Conservation (phyloP, 2,888 invertebrate species). For the Pyrrhia umbra region DNA sequence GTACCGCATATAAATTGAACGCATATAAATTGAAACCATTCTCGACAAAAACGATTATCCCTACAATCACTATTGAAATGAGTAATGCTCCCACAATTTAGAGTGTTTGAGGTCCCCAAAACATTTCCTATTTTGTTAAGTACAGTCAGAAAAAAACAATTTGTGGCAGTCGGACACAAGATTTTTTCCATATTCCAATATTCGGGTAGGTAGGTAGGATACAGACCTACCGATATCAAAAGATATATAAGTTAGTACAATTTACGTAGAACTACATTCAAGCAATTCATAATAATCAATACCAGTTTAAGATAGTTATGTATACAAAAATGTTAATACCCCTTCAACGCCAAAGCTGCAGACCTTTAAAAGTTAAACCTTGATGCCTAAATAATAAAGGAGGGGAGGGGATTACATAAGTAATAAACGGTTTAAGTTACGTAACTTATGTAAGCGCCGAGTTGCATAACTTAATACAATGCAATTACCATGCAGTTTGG, state of each 20-base stretch:
- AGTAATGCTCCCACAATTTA: too few relatives aligned
- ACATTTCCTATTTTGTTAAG: too few relatives aligned
- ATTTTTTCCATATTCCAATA: too few relatives aligned
- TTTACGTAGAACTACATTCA: not conserved
- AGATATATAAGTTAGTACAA: not conserved
- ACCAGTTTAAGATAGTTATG: not conserved
- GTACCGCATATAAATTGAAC: too few relatives aligned
- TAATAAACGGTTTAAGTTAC: constrained; percentile 24
- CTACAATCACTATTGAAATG: too few relatives aligned
- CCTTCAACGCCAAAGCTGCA: not conserved
- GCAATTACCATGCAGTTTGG: constrained; percentile 27
- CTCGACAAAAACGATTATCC: too few relatives aligned
- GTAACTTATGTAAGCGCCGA: constrained; percentile 38
- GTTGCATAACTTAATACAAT: constrained; percentile 34
- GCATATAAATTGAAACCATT: too few relatives aligned
- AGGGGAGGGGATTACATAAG: constrained; percentile 46
- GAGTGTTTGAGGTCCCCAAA: too few relatives aligned
- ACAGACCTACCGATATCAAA: too few relatives aligned
- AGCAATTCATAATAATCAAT: not conserved
- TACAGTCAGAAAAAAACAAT: too few relatives aligned
- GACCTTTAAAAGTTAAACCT: constrained; percentile 17
- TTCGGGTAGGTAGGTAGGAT: too few relatives aligned
- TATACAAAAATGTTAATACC: not conserved
- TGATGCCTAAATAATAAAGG: constrained; percentile 29
- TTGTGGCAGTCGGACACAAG: too few relatives aligned